phyloP scores from a whole-genome alignment of 2,888 invertebrate genomes.

The Hedychridium roseum region DNA sequence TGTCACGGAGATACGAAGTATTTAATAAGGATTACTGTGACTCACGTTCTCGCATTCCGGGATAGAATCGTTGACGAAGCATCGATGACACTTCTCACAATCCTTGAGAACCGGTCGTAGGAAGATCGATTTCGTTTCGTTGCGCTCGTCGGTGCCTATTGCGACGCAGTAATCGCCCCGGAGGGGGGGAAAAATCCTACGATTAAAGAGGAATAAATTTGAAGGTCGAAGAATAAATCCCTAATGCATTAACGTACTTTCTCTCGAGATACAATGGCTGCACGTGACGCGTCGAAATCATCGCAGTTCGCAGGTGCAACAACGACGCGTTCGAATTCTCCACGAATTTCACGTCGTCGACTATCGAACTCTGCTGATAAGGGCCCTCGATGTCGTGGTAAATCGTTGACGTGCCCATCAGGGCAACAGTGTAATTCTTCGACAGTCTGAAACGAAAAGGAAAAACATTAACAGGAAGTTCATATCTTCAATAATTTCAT shows the following conservation, averaged over 20 bases:
- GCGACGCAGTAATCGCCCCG: slow-evolving; percentile 70
- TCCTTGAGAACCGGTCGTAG: slow-evolving; percentile 65
- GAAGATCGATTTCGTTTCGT: slow-evolving; percentile 66
- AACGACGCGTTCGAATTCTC: slow-evolving; percentile 70
- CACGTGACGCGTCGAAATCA: slow-evolving; percentile 71
- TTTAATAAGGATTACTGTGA: too few species aligned
- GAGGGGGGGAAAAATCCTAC: slow-evolving; percentile 51
- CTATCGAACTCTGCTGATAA: slow-evolving; percentile 74
- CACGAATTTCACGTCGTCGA: slow-evolving; percentile 70
- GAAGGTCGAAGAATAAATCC: background rate
- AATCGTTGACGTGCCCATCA: slow-evolving; percentile 75
- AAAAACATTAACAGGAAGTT: background rate
- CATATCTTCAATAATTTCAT: too few species aligned
- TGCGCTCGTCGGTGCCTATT: slow-evolving; percentile 67
- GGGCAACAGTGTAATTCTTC: slow-evolving; percentile 69
- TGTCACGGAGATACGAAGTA: too few species aligned
- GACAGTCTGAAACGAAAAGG: slow-evolving; percentile 63
- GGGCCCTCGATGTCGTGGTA: slow-evolving; percentile 70
- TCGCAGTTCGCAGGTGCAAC: slow-evolving; percentile 70
- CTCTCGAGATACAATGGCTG: slow-evolving; percentile 70
- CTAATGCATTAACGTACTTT: slow-evolving; percentile 63
- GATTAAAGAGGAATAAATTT: slow-evolving; percentile 4
- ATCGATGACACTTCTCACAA: slow-evolving; percentile 67
- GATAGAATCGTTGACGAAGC: slow-evolving; percentile 64
- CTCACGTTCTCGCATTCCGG: slow-evolving; percentile 62